Percentiles rank a stretch among this genome's conserved stretches.
phyloP scores from a whole-genome alignment of 37 sponge, comb jelly and placozoan genomes.

The Beroe ovata region DNA sequence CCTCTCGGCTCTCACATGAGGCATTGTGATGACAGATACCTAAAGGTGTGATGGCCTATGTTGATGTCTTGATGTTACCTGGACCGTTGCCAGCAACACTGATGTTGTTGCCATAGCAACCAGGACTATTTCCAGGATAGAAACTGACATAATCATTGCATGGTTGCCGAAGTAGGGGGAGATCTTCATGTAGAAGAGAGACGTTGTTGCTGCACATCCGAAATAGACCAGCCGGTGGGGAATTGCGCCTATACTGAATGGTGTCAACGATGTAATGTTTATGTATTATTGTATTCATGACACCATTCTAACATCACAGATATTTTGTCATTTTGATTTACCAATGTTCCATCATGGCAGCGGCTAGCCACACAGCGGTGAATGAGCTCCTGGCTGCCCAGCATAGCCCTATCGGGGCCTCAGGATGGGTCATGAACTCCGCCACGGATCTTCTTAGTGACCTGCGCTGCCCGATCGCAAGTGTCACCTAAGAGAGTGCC shows the following conservation, averaged over 20 bases:
- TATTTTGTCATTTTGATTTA: too few species aligned
- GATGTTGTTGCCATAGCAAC: neutral
- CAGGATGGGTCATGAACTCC: neutral
- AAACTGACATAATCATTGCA: neutral
- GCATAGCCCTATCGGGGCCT: slow-evolving; percentile 24
- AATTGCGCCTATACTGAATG: neutral
- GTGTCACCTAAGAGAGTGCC: too few species aligned
- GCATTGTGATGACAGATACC: too few species aligned
- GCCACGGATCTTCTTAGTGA: neutral
- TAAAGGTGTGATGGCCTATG: too few species aligned
- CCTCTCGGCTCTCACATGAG: too few species aligned
- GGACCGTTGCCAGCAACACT: neutral
- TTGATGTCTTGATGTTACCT: neutral
- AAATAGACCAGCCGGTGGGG: neutral
- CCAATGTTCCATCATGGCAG: slow-evolving; percentile 39
- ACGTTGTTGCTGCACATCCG: neutral
- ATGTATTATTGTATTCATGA: too few species aligned
- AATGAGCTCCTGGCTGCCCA: slow-evolving; percentile 60
- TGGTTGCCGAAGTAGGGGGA: neutral
- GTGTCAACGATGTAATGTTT: too few species aligned
- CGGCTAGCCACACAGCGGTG: slow-evolving; percentile 47
- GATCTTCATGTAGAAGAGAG: neutral
- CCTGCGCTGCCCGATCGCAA: neutral
- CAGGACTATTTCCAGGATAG: neutral
- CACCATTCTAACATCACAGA: too few species aligned